These are phyloP conservation scores for Danio albolineatus DNA, from an alignment of 2,797 vertebrate species.

Conservation along the genomic window DNA sequence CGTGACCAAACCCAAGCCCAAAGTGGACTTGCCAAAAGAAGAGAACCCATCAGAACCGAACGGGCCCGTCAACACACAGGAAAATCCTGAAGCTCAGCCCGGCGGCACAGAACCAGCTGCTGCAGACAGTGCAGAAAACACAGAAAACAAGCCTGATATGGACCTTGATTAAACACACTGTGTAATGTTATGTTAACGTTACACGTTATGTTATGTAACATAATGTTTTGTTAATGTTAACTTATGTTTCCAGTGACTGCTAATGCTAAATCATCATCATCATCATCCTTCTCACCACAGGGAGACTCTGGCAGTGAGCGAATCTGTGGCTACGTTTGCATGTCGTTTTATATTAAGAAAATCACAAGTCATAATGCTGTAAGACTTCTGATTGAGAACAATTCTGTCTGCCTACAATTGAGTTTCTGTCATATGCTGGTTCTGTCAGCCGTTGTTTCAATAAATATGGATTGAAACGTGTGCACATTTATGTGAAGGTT, in stretches of 20 bases:
- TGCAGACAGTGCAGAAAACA: constrained; percentile 73
- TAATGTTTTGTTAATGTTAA: constrained; percentile 51
- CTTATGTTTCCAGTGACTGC: constrained; percentile 48
- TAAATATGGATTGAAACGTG: constrained; percentile 66
- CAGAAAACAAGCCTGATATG: constrained; percentile 94
- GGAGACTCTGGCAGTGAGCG: constrained; percentile 47
- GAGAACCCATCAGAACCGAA: constrained; percentile 90
- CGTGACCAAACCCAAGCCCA: constrained; percentile 94
- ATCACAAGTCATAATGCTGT: constrained; percentile 81
- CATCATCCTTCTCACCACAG: constrained; percentile 33
- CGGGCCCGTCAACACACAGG: constrained; percentile 88
- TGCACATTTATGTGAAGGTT: neutral
- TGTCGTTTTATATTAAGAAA: constrained; percentile 77
- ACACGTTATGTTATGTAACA: constrained; percentile 42
- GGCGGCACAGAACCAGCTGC: constrained; percentile 69
- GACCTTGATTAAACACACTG: constrained; percentile 90
- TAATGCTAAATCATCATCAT: constrained; percentile 41
- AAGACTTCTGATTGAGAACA: constrained; percentile 78
- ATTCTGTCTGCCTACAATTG: constrained; percentile 81
- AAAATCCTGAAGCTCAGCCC: constrained; percentile 70
- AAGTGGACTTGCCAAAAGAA: constrained; percentile 94
- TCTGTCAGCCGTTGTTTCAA: constrained; percentile 84
- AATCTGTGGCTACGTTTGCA: constrained; percentile 75
- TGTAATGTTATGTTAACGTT: constrained; percentile 53
- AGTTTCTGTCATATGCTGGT: constrained; percentile 83